Percentiles rank a stretch among this genome's conserved stretches.
These are phyloP conservation scores for Mayetiola destructor DNA, from an alignment of 2,888 invertebrate species.

Conservation along the genomic window DNA sequence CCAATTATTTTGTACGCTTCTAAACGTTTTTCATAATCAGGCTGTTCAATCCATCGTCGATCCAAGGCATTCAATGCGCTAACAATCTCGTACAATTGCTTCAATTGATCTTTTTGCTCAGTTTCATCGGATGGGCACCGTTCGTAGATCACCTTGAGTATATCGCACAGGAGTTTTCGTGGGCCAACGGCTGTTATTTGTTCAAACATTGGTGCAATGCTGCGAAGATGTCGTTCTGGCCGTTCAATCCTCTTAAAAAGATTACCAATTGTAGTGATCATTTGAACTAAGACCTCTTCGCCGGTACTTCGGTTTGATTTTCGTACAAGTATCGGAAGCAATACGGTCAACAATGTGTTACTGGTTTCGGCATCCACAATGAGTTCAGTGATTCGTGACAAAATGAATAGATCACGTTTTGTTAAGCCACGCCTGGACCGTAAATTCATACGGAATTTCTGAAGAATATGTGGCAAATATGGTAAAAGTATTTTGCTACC, in stretches of 20 bases:
- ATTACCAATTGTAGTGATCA: conserved; percentile 59
- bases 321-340: conserved; percentile 55
- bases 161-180: conserved; percentile 50
- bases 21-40: conserved; percentile 71
- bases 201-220: conserved; percentile 57
- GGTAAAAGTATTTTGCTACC: conserved; percentile 61
- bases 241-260: conserved; percentile 52
- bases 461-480: conserved; percentile 55
- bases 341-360: conserved; percentile 50
- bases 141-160: conserved; percentile 45
- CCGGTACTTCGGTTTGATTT: conserved; percentile 44
- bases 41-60: conserved; percentile 79
- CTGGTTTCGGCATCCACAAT: conserved; percentile 52
- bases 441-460: conserved; percentile 49
- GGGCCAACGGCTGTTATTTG: conserved; percentile 48
- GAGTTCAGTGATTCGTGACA: conserved; percentile 62
- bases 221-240: conserved; percentile 51
- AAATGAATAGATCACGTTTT: conserved; percentile 53
- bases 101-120: conserved; percentile 34
- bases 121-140: conserved; percentile 31
- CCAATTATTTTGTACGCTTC: conserved; percentile 60
- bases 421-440: conserved; percentile 45
- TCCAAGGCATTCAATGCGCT: conserved; percentile 75
- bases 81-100: conserved; percentile 31
- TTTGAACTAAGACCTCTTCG: conserved; percentile 53